Evolutionary conservation across 37 sponge, comb jelly and placozoan species (phyloP).

Genomic region (Geodia barretti): DNA sequence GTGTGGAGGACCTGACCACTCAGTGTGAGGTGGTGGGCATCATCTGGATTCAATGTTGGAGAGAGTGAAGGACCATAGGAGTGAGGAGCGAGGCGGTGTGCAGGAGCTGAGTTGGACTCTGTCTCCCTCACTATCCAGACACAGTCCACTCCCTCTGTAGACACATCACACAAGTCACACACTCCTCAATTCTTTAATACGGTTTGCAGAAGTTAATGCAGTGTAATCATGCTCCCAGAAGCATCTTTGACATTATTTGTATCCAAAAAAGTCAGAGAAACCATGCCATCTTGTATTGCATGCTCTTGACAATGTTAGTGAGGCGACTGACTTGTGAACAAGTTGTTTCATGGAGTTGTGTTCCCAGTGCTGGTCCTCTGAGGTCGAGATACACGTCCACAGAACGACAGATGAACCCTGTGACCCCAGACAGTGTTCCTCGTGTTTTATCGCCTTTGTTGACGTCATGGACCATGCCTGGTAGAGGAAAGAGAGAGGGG

Average conservation of each 20-base stretch:
- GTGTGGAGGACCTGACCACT: too few species aligned
- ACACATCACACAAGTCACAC: not conserved
- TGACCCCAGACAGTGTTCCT: constrained; percentile 44
- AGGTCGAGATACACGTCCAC: constrained; percentile 24
- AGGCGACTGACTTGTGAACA: constrained; percentile 27
- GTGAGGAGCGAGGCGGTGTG: not conserved
- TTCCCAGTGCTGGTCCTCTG: constrained; percentile 52
- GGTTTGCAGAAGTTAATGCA: too few species aligned
- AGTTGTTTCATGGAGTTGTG: constrained; percentile 7
- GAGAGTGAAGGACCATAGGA: not conserved
- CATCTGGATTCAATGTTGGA: not conserved
- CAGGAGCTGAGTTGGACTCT: not conserved
- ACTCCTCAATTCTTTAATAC: not conserved
- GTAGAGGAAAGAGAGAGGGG: not conserved
- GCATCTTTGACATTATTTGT: too few species aligned
- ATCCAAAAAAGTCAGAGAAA: too few species aligned
- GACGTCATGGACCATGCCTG: constrained; percentile 46
- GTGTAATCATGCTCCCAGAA: too few species aligned
- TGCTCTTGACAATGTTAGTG: too few species aligned
- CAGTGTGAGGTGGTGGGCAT: too few species aligned
- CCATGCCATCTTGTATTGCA: too few species aligned
- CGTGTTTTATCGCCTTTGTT: constrained; percentile 43
- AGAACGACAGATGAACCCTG: constrained; percentile 20
- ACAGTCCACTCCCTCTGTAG: constrained; percentile 19
- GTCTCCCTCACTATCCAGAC: constrained; percentile 6